Percentiles rank a stretch among this genome's conserved stretches.
Conservation (phyloP, 2,888 invertebrate species). For the Agonopterix arenella region DNA sequence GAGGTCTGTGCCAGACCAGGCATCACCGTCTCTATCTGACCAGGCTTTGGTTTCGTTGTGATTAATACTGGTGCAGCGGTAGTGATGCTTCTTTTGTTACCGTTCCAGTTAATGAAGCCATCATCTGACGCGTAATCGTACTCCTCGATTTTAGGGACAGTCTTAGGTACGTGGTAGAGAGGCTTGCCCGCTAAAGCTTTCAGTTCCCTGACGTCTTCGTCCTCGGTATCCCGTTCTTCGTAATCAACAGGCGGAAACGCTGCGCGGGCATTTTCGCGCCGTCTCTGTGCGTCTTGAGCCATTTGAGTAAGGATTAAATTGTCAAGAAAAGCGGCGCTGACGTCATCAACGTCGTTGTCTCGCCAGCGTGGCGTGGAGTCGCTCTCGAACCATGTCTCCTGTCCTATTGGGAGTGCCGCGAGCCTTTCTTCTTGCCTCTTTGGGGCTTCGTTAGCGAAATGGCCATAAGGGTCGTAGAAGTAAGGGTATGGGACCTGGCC, state of each 20-base stretch:
- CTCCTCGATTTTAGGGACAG: slow-evolving; percentile 57
- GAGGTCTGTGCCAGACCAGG: slow-evolving; percentile 73
- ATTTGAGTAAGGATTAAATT: slow-evolving; percentile 81
- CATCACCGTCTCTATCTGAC: slow-evolving; percentile 81
- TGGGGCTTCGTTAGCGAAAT: slow-evolving; percentile 76
- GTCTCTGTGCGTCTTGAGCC: slow-evolving; percentile 75
- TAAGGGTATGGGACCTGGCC: slow-evolving; percentile 61
- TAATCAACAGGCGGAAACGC: slow-evolving; percentile 59
- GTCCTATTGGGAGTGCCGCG: slow-evolving; percentile 79
- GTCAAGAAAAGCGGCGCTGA: slow-evolving; percentile 80
- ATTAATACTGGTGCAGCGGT: slow-evolving; percentile 44
- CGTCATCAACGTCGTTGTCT: slow-evolving; percentile 59
- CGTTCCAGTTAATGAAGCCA: slow-evolving; percentile 70
- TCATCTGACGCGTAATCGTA: slow-evolving; percentile 69
- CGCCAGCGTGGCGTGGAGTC: slow-evolving; percentile 64
- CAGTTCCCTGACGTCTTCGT: slow-evolving; percentile 80
- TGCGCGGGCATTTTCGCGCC: slow-evolving; percentile 65
- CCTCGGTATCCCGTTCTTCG: slow-evolving; percentile 68
- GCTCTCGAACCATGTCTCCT: slow-evolving; percentile 80
- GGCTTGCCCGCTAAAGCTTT: slow-evolving; percentile 78
- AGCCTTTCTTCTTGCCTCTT: slow-evolving; percentile 79
- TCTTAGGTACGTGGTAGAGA: slow-evolving; percentile 66
- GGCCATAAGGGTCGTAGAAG: slow-evolving; percentile 67
- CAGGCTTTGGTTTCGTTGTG: slow-evolving; percentile 38
- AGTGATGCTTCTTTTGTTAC: slow-evolving; percentile 65